Evolutionary conservation across 2,888 invertebrate genomes (phyloP), one percentile per base, ranked within the genome.

Genomic region (Plutella xylostella): DNA sequence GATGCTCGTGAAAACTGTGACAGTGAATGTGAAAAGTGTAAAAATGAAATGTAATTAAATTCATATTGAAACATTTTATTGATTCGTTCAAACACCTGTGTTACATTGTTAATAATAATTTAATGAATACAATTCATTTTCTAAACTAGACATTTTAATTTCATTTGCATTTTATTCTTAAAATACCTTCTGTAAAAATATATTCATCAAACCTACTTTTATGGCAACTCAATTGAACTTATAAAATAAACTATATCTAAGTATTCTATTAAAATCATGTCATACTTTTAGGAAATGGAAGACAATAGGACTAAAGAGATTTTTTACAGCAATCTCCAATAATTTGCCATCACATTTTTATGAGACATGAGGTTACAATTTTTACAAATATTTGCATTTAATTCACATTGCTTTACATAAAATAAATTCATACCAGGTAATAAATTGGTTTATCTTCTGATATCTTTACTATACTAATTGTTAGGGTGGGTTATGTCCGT

Each of bases 401-500:
- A 15, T 15, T 33, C 14, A 7, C 33, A 15, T 33, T 14, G 5
- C 5, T 33, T 51, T 50, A 49, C 47, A 46, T 45, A 41, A 12
- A 43, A 41, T n/a, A 14, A 17, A 45, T 42, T 42, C 45, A 40
- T 28, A 12, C 3, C n/a, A 28, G 3, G 28, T 12, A 28, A n/a
- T 6, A 28, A 9, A 28, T 3, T 28, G 6, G 20, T 34, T 4
- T 22, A 39, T 11, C 19, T 15, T 39, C 22, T 11, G 20, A n/a
- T 39, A 14, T 21, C 17, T 37, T 47, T 61, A 28, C 62, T 73
- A 76, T 56, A 51, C 78, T 78, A 78, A 52, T 12, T 63, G 61
- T 72, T 64, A 69, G 67, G 82, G 80, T 79, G 82, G 80, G 67
- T 68, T 63, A 51, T 77, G 82, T 82, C 82, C 82, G 82, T 80